Evolutionary conservation across 1,140 invertebrate genomes (phyloP).

Genomic region (Macrosteles quadrilineatus): DNA sequence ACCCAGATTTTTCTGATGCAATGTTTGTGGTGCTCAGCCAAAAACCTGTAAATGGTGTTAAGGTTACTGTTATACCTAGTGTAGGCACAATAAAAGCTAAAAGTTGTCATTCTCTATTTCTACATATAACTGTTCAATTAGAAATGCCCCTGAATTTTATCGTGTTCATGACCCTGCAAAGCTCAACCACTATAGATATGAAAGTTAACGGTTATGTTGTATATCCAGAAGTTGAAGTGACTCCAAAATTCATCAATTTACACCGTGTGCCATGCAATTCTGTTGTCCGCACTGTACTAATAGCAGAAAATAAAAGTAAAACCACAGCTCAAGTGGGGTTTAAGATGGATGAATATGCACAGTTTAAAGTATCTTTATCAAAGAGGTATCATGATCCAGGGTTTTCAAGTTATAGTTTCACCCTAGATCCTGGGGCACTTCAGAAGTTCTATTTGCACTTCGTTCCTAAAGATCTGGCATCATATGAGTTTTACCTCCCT

Average conservation of each 20-base stretch:
- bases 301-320: constrained; percentile 12
- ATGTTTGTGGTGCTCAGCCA: constrained; percentile 22
- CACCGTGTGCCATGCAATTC: constrained; percentile 4
- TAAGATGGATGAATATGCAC: constrained; percentile 22
- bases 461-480: constrained; percentile 28
- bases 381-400: constrained; percentile 12
- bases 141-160: background rate
- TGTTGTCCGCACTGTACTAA: background rate
- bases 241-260: constrained; percentile 1
- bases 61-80: background rate
- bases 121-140: background rate
- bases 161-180: constrained; percentile 1
- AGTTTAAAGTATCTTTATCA: constrained; percentile 28
- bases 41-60: background rate
- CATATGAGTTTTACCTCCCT: constrained; percentile 34
- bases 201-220: constrained; percentile 29
- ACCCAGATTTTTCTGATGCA: background rate
- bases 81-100: constrained; percentile 1
- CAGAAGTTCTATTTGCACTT: constrained; percentile 35
- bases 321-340: constrained; percentile 5
- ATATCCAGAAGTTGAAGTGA: constrained; percentile 29
- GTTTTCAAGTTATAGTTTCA: background rate
- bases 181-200: constrained; percentile 9
- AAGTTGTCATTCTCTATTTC: background rate
- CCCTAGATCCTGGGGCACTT: background rate